phyloP scores from a whole-genome alignment of 2,888 invertebrate species.

The Yponomeuta malinellus region DNA sequence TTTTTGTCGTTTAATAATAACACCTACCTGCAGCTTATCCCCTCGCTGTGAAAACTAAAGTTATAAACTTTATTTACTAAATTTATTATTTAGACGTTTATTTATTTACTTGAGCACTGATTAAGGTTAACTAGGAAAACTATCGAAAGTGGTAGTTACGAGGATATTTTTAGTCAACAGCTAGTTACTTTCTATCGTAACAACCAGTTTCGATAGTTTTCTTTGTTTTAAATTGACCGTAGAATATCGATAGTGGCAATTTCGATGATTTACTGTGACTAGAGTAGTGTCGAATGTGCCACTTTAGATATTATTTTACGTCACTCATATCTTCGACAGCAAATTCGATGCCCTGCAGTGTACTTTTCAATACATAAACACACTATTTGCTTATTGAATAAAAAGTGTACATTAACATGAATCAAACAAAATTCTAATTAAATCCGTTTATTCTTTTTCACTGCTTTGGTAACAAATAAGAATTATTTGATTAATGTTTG shows the following conservation, averaged over 20 bases:
- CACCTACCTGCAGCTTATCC: no score
- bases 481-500: background rate
- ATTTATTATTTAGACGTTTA: background rate
- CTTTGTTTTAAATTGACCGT: background rate
- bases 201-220: background rate
- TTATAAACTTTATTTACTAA: background rate
- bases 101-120: no score
- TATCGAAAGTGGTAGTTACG: background rate
- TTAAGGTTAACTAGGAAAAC: background rate
- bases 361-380: background rate
- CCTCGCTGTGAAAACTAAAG: background rate
- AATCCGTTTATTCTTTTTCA: background rate
- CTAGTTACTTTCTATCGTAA: background rate
- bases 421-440: no score
- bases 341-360: background rate
- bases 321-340: background rate
- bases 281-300: background rate
- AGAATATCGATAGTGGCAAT: background rate
- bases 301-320: background rate
- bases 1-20: no score
- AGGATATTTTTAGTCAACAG: background rate
- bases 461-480: background rate
- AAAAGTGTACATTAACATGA: no score
- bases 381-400: no score
- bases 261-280: background rate